Conservation (phyloP, 1,140 invertebrate genomes). For the Phthorimaea operculella region DNA sequence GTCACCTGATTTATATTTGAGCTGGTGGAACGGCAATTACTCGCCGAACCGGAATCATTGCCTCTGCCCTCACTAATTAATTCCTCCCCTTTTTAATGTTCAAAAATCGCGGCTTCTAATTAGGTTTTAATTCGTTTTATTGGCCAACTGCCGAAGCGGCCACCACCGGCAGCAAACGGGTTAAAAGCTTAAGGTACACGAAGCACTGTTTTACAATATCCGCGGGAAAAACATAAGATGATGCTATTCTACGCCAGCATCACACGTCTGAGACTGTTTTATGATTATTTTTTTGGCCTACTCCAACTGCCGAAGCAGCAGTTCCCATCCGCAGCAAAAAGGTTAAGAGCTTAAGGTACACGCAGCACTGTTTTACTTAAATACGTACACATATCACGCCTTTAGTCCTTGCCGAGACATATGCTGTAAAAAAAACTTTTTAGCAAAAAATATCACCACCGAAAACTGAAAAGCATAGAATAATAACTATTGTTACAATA, state of each 20-base stretch:
- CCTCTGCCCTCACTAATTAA: slow-evolving; percentile 60
- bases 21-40: slow-evolving; percentile 45
- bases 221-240: no score
- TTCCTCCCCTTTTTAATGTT: slow-evolving; percentile 64
- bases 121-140: slow-evolving; percentile 68
- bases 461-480: no score
- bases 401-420: no score
- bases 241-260: no score
- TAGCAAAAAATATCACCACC: no score
- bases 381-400: no score
- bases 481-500: no score
- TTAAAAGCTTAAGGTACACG: slow-evolving; percentile 9
- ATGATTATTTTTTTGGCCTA: no score
- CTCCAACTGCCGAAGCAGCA: slow-evolving; percentile 18
- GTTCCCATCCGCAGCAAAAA: not conserved
- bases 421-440: no score
- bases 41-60: slow-evolving; percentile 58
- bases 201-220: slow-evolving; percentile 44
- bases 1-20: slow-evolving; percentile 42
- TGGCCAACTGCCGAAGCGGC: slow-evolving; percentile 27
- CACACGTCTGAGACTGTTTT: no score
- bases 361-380: slow-evolving; percentile 40
- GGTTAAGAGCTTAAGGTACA: not conserved
- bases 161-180: not conserved
- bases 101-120: slow-evolving; percentile 65